phyloP scores from a whole-genome alignment of 2,888 invertebrate species.

The Cryptocephalus primarius region DNA sequence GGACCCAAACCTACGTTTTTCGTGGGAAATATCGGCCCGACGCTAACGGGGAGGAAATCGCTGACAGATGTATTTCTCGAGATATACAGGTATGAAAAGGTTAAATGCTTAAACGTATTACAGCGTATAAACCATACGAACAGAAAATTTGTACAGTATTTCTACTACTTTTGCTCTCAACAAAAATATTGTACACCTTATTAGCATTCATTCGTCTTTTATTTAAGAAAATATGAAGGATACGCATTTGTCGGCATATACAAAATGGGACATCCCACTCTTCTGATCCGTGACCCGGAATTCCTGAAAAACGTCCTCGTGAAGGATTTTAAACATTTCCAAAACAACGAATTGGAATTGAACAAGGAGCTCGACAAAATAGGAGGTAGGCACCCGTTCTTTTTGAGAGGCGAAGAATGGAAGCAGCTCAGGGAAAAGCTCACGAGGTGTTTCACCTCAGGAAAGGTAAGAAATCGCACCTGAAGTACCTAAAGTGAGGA shows the following conservation, averaged over 20 bases:
- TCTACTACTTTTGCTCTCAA: too few relatives aligned
- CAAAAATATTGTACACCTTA: too few relatives aligned
- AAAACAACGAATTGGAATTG: constrained; percentile 30
- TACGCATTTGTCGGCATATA: constrained; percentile 31
- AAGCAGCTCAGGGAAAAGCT: constrained; percentile 38
- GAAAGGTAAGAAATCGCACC: constrained; percentile 22
- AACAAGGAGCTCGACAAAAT: constrained; percentile 38
- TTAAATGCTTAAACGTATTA: too few relatives aligned
- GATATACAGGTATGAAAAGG: constrained; percentile 6
- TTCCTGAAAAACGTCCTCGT: constrained; percentile 27
- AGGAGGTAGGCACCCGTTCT: constrained; percentile 39
- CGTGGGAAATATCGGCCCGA: constrained; percentile 20
- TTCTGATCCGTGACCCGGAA: constrained; percentile 30
- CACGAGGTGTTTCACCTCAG: constrained; percentile 40
- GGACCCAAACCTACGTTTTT: constrained; percentile 15
- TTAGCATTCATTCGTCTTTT: not conserved
- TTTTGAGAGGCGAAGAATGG: constrained; percentile 39
- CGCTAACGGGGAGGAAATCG: constrained; percentile 14
- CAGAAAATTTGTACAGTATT: too few relatives aligned
- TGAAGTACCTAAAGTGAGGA: too few relatives aligned
- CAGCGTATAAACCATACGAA: too few relatives aligned
- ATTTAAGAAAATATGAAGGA: constrained; percentile 26
- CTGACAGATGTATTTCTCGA: constrained; percentile 9
- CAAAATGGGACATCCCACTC: constrained; percentile 22
- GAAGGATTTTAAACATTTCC: constrained; percentile 31